These are phyloP conservation scores for Oxyscelio sp. DNA, from an alignment of 2,888 invertebrate species.

Conservation along the genomic window DNA sequence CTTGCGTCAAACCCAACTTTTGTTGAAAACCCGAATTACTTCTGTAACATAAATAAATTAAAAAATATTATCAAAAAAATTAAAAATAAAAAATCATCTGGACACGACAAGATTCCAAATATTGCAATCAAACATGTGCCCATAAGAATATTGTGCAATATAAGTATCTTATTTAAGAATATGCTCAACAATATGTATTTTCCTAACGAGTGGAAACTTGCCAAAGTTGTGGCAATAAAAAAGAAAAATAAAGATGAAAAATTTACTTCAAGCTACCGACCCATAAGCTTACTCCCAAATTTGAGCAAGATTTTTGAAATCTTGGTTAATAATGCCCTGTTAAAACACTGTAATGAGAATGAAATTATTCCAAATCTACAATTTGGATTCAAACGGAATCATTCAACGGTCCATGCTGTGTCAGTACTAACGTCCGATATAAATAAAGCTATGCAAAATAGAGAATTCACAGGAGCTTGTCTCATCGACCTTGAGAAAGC, in stretches of 20 bases:
- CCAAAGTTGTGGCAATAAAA: background rate
- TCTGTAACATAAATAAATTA: conserved; percentile 20
- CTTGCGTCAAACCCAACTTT: conserved; percentile 20
- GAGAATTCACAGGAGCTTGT: conserved; percentile 7
- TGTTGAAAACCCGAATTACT: conserved; percentile 10
- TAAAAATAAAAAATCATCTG: conserved; percentile 69
- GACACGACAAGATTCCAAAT: conserved; percentile 62
- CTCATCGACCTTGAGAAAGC: conserved; percentile 70
- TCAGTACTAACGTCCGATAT: conserved; percentile 27
- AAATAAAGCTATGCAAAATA: background rate
- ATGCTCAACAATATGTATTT: conserved; percentile 68
- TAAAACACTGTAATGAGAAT: background rate
- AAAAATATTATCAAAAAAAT: conserved; percentile 42
- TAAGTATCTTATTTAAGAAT: conserved; percentile 68
- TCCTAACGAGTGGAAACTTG: background rate
- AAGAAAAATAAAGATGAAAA: background rate
- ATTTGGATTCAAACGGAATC: conserved; percentile 10
- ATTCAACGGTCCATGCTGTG: conserved; percentile 45
- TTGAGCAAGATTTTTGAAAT: background rate
- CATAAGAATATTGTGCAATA: background rate
- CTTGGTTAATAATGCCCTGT: background rate
- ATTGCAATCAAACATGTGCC: conserved; percentile 53
- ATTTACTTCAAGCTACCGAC: background rate
- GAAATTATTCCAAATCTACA: background rate
- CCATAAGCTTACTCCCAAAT: background rate